Evolutionary conservation across 2,113 vertebrate genomes (phyloP), one percentile per base, ranked within the genome.

Genomic region (Pteronura brasiliensis): DNA sequence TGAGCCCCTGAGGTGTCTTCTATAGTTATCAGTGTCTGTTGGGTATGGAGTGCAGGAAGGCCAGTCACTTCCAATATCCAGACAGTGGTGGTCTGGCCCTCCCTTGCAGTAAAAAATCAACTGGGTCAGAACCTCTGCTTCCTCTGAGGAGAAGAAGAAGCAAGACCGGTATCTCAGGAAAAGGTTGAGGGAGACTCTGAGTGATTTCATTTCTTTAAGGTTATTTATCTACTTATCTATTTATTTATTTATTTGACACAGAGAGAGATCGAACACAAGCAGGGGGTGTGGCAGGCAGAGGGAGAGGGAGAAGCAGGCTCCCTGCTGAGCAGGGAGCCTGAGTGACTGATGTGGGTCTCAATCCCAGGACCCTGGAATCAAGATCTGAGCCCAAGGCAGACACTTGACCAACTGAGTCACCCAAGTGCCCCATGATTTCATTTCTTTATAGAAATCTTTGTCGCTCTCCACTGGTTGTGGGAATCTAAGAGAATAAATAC

Each of bases 1-100:
- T 92, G 98, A 44, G 98, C 93, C 14, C 20, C 65, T 21, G 21
- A 96, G n/a, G 57, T 52, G 25, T 59, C 69, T 67, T 95, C 57
- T 79, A 27, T 25, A 36, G 83, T 88, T 21, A 83, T 39, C 42
- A 27, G 83, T 49, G 15, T 69, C 49, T 36, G 17, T 1, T 18
- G 49, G 57, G 29, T 18, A 6, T 15, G 6, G 25, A 31, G 27
- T 29, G 20, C 34, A 88, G 47, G 71, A 91, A 89, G 59, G 42
- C 39, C 81, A 74, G 25, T 10, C 17, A 31, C 69, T 91, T 82
- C 84, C n/a, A 88, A 27, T 8, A 63, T 27, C 12, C 47, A 86
- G 77, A 85, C 4, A 29, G 4, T 25, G 21, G 42, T 11, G 92
- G 18, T 72, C 27, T 72, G 63, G 36, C 49, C 29, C 23, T 87